Conservation (phyloP, 2,797 vertebrate species). For the Clamator glandarius region DNA sequence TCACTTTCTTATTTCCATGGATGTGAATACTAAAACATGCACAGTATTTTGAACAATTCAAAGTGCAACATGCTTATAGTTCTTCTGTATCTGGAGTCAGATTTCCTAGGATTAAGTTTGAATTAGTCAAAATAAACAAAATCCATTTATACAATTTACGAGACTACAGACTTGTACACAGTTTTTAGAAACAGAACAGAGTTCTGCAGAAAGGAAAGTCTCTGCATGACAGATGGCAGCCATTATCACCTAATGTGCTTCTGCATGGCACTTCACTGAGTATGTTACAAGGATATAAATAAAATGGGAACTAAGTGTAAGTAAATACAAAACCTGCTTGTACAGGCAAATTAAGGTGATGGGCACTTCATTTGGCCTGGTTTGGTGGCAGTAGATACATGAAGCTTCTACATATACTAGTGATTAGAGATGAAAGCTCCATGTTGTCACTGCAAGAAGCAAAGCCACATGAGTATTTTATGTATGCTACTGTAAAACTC, state of each 20-base stretch:
- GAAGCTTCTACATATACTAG: not conserved
- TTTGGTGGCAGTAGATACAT: not conserved
- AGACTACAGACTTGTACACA: not conserved
- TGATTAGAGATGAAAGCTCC: not conserved
- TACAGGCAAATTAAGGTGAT: not conserved
- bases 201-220: not conserved
- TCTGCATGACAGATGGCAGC: not conserved
- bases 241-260: constrained; percentile 3
- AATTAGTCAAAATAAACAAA: not conserved
- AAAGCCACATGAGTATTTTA: not conserved
- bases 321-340: not conserved
- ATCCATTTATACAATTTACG: not conserved
- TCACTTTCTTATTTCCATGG: not conserved
- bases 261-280: not conserved
- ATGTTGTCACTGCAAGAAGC: not conserved
- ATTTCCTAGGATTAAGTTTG: not conserved
- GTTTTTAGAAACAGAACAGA: not conserved
- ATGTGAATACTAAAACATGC: not conserved
- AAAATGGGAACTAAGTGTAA: not conserved
- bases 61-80: not conserved
- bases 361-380: not conserved
- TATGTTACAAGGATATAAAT: not conserved
- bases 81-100: not conserved
- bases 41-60: not conserved
- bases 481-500: not conserved